These are phyloP conservation scores for Drymodes brunneopygia DNA, from an alignment of 2,113 vertebrate genomes.

Conservation along the genomic window DNA sequence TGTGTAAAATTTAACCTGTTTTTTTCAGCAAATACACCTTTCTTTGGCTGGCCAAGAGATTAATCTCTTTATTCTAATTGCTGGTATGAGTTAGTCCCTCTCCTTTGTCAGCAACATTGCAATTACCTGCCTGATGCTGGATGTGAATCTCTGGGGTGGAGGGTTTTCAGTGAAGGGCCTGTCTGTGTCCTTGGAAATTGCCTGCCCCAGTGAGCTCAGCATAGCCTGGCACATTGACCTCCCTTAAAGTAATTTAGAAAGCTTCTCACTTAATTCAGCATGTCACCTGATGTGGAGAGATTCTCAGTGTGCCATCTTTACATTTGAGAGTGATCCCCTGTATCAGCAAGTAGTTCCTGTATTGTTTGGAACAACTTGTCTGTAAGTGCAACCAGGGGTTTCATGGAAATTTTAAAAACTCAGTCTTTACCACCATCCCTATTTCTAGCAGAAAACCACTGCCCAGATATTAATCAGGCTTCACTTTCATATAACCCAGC, in stretches of 20 bases:
- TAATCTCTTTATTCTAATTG: background rate
- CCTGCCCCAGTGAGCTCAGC: fast-evolving
- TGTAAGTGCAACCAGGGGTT: background rate
- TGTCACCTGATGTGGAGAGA: background rate
- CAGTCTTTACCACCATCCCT: background rate
- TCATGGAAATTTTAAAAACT: background rate
- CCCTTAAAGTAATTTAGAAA: background rate
- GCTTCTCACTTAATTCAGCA: background rate
- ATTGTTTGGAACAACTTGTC: background rate
- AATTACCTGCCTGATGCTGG: background rate
- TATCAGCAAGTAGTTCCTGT: background rate
- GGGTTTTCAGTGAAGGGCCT: background rate
- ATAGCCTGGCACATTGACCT: background rate
- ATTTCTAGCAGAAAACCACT: background rate
- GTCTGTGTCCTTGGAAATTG: background rate
- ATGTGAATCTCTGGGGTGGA: background rate
- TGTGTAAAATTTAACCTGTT: background rate
- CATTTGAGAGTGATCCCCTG: background rate
- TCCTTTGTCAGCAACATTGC: background rate
- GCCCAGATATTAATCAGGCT: conserved; percentile 10
- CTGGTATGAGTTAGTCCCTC: background rate
- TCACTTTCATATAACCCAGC: background rate
- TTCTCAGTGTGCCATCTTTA: background rate
- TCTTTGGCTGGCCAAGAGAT: background rate
- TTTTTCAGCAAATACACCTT: background rate